Evolutionary conservation across 2,113 vertebrate genomes (phyloP), one percentile per base, ranked within the genome.

Genomic region (Puntigrus tetrazona): DNA sequence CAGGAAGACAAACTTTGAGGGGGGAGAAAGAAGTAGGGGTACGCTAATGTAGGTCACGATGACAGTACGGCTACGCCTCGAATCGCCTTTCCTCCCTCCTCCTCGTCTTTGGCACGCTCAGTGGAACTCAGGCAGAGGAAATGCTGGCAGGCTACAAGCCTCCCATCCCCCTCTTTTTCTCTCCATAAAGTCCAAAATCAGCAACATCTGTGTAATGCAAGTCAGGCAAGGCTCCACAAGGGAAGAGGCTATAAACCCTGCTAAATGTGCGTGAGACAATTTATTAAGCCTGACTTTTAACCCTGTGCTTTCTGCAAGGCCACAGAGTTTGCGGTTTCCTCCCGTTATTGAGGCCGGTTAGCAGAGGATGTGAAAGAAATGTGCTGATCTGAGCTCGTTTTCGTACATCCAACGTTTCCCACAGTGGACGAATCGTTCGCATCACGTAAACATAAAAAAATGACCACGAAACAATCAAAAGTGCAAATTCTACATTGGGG

Each of bases 131-230:
- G 31, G 50, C 43, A 69, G 73, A 91, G 85, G 86, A 89, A 90
- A 89, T 70, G 67, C 85, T 87, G 88, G 81, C 82, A 81, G 67
- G 50, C 84, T 73, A 82, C 75, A n/a, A 85, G 75, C 82, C 86
- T n/a, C 87, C 86, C 80, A 86, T 84, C 81, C 86, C 89, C 88
- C 85, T 55, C 74, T 47, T 79, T 72, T 77, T 55, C 74, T 78
- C 81, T 43, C 72, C 82, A 87, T 86, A 86, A 87, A 88, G 69
- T 84, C 83, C 84, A 86, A 93, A 94, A 93, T 92, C 91, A 91
- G 90, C 90, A 90, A 85, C 93, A 93, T 93, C 92, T 93, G 93
- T 90, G 83, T 90, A 92, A 93, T 92, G 88, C 86, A 90, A 92
- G 92, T 91, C 94, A 93, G 91, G 22, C 52, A 57, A 57, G 22